A percentile compares a stretch with the other conserved stretches of the same genome.
These are phyloP conservation scores for Rhinoraja longicauda DNA, from an alignment of 2,797 vertebrate genomes.

Conservation along the genomic window DNA sequence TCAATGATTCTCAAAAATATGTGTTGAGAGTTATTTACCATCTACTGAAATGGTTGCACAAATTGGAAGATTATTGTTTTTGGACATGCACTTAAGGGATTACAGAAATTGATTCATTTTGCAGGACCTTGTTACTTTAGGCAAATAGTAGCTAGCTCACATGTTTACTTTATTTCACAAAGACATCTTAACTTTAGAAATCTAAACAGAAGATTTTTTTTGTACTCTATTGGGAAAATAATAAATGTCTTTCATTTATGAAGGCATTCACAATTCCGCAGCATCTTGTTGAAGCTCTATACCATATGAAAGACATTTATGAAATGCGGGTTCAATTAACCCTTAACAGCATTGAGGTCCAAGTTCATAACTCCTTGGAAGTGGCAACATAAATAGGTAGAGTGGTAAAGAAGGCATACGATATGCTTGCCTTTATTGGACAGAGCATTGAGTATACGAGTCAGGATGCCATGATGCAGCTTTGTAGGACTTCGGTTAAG, in stretches of 20 bases:
- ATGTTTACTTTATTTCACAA: background rate
- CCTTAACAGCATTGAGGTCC: too few species aligned
- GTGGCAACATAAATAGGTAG: too few species aligned
- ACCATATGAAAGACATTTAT: background rate
- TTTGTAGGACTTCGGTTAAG: too few species aligned
- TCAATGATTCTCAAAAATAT: background rate
- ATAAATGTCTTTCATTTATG: background rate
- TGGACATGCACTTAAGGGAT: background rate
- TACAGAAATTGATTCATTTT: background rate
- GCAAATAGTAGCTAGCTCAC: background rate
- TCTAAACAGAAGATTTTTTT: background rate
- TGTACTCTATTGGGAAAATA: background rate
- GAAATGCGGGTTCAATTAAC: background rate
- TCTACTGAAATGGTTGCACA: too few species aligned
- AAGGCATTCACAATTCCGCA: background rate
- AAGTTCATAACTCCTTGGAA: too few species aligned
- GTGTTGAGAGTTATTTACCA: background rate
- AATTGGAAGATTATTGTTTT: background rate
- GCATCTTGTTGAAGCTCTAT: background rate
- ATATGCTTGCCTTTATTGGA: too few species aligned
- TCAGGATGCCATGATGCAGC: too few species aligned
- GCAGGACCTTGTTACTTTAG: background rate
- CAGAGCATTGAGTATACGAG: too few species aligned
- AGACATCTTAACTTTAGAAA: background rate
- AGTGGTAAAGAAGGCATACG: too few species aligned